Conservation (phyloP, 2,797 vertebrate species). For the Malurus leucopterus region DNA sequence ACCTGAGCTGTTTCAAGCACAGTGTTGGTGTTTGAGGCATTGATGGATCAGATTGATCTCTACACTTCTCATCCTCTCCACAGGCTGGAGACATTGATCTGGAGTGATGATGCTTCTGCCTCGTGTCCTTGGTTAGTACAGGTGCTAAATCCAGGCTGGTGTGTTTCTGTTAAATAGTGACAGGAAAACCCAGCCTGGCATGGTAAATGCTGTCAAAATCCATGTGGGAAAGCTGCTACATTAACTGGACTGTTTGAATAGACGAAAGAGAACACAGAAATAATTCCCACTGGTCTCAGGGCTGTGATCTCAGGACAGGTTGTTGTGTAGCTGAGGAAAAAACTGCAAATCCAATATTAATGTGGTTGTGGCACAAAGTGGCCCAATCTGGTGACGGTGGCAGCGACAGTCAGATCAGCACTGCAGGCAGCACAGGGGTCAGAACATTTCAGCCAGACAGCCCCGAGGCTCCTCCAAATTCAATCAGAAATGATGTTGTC, state of each 20-base stretch:
- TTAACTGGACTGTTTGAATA: background rate
- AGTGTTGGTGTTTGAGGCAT: background rate
- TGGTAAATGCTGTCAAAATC: background rate
- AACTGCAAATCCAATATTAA: background rate
- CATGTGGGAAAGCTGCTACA: background rate
- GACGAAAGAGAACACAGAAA: background rate
- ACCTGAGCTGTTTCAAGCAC: background rate
- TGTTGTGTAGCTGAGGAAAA: background rate
- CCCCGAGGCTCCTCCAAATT: background rate
- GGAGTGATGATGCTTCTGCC: background rate
- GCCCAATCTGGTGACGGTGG: background rate
- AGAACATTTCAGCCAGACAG: background rate
- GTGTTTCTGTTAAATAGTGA: background rate
- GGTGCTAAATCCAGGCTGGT: background rate
- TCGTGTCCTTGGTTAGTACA: background rate
- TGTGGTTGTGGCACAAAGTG: background rate
- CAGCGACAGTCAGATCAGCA: background rate
- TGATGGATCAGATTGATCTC: background rate
- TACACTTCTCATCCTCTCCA: background rate
- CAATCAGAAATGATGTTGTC: background rate
- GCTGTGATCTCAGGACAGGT: background rate
- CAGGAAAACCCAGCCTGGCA: background rate
- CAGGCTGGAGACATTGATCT: background rate
- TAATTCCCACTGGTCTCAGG: background rate
- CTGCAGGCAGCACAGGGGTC: background rate